phyloP scores from a whole-genome alignment of 2,888 invertebrate genomes.

The Platerodrilus igneus region DNA sequence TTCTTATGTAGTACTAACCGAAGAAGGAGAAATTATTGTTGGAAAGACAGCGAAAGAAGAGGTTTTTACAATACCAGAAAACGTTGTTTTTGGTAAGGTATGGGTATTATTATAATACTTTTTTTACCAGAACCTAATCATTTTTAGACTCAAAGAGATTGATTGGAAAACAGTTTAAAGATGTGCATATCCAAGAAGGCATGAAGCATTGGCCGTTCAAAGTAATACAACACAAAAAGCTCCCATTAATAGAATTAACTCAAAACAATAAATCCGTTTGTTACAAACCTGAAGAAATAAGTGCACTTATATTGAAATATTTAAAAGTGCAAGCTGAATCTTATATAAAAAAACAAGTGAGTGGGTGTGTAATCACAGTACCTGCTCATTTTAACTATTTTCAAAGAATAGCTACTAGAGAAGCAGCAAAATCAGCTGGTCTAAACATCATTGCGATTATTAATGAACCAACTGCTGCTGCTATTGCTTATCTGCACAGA shows the following conservation, averaged over 20 bases:
- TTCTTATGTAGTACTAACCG: slow-evolving; percentile 19
- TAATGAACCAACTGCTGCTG: slow-evolving; percentile 31
- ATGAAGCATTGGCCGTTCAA: slow-evolving; percentile 24
- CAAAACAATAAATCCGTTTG: slow-evolving; percentile 9
- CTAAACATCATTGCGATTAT: slow-evolving; percentile 25
- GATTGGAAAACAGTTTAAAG: slow-evolving; percentile 29
- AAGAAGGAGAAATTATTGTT: slow-evolving; percentile 13
- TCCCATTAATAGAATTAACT: slow-evolving; percentile 16
- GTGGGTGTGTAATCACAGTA: slow-evolving; percentile 28
- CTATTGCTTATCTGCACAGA: slow-evolving; percentile 26
- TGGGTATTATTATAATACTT: no score
- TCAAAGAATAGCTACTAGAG: slow-evolving; percentile 27
- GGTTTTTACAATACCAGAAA: slow-evolving; percentile 14
- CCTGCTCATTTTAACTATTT: slow-evolving; percentile 29
- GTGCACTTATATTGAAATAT: slow-evolving; percentile 21
- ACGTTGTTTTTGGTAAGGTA: slow-evolving; percentile 15
- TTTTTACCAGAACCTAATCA: no score
- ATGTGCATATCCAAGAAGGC: slow-evolving; percentile 25
- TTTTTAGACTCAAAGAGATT: slow-evolving; percentile 30
- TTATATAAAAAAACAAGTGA: slow-evolving; percentile 14
- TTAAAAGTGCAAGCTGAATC: slow-evolving; percentile 18
- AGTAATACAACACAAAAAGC: slow-evolving; percentile 19
- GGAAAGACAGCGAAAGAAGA: slow-evolving; percentile 19
- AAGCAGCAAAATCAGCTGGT: slow-evolving; percentile 25
- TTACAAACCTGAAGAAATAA: slow-evolving; percentile 24